Evolutionary conservation across 2,113 vertebrate species (phyloP), one percentile per base, ranked within the genome.

Genomic region (Ctenomys sociabilis): DNA sequence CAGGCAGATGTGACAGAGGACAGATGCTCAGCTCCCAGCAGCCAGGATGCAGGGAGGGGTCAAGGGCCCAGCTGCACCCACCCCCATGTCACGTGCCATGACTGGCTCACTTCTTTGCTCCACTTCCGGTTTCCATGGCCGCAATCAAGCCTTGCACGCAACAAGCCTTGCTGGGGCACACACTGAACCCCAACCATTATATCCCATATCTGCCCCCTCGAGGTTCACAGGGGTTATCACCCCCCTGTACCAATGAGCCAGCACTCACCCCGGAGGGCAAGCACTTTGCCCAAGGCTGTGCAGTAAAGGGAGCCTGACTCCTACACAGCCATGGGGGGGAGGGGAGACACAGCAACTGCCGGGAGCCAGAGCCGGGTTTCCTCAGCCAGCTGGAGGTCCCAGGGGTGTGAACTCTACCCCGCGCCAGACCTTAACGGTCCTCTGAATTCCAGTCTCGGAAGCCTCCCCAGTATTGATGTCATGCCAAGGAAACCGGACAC

Each of bases 371-470:
- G n/a, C 24, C 1, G 8, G 26, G 4, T 1, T 9, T 12, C 35
- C 54, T 64, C 14, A 37, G 4, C 49, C 75, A 14, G 92, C 80
- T 24, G 72, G 75, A n/a, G 61, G 35, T 73, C 91, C 24, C 6
- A 0, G 22, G 87, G 61, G 3, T 7, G 1, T 57, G 91, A 73
- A 68, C 88, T 7, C 70, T 4, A 24, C n/a, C 45, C 84, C 3
- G 0, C 4, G 10, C 1, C 1, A 68, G 37, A 72, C 66, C 5
- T 0, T 1, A 52, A 14, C 32, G 6, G 40, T 21, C 63, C 68
- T 45, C 68, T 37, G 57, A 61, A 61, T 88, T 40, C 83, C 45
- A n/a, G 11, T 13, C 87, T 30, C 0, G 0, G 85, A 73, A n/a
- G 85, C 59, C 85, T 85, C 72, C 72, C 35, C 11, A 66, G 81